phyloP scores from a whole-genome alignment of 2,888 invertebrate genomes.

The Strigamia crassipes region DNA sequence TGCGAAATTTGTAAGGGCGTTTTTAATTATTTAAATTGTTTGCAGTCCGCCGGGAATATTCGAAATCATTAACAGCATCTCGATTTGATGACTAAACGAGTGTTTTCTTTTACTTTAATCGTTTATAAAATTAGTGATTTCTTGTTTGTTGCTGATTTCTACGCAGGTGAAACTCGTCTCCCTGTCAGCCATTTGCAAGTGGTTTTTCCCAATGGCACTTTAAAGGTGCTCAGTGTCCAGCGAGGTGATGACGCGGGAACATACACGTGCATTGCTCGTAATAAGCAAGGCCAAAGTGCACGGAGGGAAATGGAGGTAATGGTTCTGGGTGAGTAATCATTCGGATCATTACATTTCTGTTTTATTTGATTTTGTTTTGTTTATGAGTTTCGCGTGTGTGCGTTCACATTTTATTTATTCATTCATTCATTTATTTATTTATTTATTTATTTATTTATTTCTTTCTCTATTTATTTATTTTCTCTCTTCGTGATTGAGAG shows the following conservation, averaged over 20 bases:
- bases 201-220: constrained; percentile 88
- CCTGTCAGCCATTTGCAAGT: constrained; percentile 95
- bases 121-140: not conserved
- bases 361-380: not conserved
- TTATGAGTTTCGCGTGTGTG: not conserved
- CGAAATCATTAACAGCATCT: not conserved
- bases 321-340: constrained; percentile 86
- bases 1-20: not conserved
- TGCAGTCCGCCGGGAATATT: not conserved
- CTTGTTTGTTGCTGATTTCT: not conserved
- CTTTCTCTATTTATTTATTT: not conserved
- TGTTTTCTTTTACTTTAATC: not conserved
- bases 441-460: not conserved
- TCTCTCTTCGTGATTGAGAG: not conserved
- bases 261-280: constrained; percentile 50
- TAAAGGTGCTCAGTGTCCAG: constrained; percentile 93
- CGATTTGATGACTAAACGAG: not conserved
- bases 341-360: constrained; percentile 39
- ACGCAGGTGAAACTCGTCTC: constrained; percentile 76
- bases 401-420: not conserved
- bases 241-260: constrained; percentile 63
- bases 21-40: not conserved
- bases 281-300: constrained; percentile 70
- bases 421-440: not conserved
- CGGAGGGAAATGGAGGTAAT: constrained; percentile 86